A percentile compares a stretch with the other conserved stretches of the same genome.
These are phyloP conservation scores for Bombus huntii DNA, from an alignment of 1,140 invertebrate species.

Conservation along the genomic window DNA sequence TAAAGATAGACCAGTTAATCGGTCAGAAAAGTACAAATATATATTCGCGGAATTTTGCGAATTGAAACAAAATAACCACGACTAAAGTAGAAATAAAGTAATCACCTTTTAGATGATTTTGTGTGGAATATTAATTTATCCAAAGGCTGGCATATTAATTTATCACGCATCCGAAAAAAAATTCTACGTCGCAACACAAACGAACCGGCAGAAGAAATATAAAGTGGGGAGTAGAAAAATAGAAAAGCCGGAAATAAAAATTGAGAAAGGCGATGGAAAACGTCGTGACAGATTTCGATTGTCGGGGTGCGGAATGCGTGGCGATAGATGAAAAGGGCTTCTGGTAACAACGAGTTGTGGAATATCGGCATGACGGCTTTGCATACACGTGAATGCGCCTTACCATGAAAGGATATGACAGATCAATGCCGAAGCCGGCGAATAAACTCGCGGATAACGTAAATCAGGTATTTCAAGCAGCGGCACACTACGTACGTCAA, in stretches of 20 bases:
- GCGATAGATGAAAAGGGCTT: background rate
- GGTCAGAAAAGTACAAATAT: too few species aligned
- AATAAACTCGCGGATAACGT: background rate
- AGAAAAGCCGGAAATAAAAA: background rate
- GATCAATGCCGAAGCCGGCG: background rate
- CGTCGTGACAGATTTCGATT: background rate
- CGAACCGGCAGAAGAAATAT: background rate
- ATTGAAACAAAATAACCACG: too few species aligned
- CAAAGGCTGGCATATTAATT: too few species aligned
- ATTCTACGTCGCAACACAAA: too few species aligned
- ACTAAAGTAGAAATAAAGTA: too few species aligned
- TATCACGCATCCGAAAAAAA: too few species aligned
- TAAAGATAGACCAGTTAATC: too few species aligned
- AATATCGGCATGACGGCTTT: background rate
- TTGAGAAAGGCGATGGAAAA: background rate
- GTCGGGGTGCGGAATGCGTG: background rate
- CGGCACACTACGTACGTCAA: background rate
- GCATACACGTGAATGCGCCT: background rate
- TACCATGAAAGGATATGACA: background rate
- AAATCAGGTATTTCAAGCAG: background rate
- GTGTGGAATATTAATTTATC: too few species aligned
- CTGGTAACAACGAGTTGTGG: background rate
- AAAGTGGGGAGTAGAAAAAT: background rate
- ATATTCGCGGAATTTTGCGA: too few species aligned
- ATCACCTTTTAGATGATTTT: too few species aligned